These are phyloP conservation scores for Odobenus rosmarus DNA, from an alignment of 2,113 vertebrate genomes.

Conservation along the genomic window DNA sequence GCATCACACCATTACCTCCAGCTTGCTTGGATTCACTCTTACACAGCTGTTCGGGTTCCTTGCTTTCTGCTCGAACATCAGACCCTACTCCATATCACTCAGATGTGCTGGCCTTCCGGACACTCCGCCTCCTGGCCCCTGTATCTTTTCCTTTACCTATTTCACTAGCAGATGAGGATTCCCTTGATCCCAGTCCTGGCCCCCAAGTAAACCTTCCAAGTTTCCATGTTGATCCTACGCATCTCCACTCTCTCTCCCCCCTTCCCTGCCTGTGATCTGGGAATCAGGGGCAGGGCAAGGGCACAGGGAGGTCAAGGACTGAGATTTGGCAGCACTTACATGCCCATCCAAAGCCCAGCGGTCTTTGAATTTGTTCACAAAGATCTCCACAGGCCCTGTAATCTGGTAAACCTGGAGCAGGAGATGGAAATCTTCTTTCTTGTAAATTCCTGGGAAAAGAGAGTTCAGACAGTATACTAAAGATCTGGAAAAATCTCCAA, in stretches of 20 bases:
- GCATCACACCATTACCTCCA: not conserved
- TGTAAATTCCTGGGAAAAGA: constrained; percentile 90
- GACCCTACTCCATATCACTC: not conserved
- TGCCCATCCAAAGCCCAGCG: constrained; percentile 98
- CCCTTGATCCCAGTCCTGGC: not conserved
- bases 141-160: not conserved
- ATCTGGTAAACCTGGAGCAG: constrained; percentile 97
- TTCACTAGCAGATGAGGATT: not conserved
- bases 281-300: not conserved
- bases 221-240: not conserved
- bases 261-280: not conserved
- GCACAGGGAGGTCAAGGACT: not conserved
- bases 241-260: not conserved
- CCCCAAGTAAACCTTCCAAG: not conserved
- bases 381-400: constrained; percentile 94
- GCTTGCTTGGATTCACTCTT: not conserved
- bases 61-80: not conserved
- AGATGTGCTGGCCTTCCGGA: not conserved
- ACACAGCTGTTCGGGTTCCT: not conserved
- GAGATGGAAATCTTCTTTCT: constrained; percentile 95
- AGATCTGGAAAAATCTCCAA: not conserved
- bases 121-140: not conserved
- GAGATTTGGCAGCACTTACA: constrained; percentile 86
- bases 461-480: not conserved
- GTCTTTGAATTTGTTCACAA: constrained; percentile 96